Evolutionary conservation across 1,140 invertebrate species (phyloP), one percentile per base, ranked within the genome.

Genomic region (Heliothis virescens): DNA sequence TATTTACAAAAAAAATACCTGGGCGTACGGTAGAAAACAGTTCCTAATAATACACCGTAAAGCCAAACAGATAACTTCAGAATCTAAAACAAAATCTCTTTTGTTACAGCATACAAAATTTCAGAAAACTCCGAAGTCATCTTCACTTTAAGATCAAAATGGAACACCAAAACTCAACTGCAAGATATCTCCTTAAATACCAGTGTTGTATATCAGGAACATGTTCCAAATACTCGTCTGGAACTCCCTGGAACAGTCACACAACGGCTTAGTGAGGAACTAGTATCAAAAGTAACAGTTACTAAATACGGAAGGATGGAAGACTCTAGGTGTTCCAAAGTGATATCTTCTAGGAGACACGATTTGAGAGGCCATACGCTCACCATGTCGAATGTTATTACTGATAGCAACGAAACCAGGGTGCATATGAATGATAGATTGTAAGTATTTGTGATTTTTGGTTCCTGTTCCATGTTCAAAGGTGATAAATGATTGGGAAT

Each of bases 381-480:
- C 5, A 94, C 91, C 0, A 92, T 94, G 89, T 87, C 79, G 0
- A 92, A 92, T 80, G 91, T 94, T 7, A 89, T 94, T 1, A 91
- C 88, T 0, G 92, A 94, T 21, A 92, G 87, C 74, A 94, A 94
- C 69, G 87, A 92, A 3, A 93, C 92, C 0, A 88, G 83, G 41
- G 65, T 83, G 2, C 92, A 94, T 83, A 80, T 94, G 84, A 87
- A 90, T 74, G 92, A 94, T 81, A 85, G 92, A 84, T 76, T 93
- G 92, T 94, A 81, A 88, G 92, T 90, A 84, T 57, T 34, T 47
- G 21, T 26, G 21, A 26, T 26, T 26, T 26, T 26, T 26, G 21
- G 2, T 26, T 26, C 21, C 1, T 26, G 21, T 26, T 26, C 21
- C 21, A 26, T 26, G 21, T 1, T 26, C 1, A 26, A 26, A 26